Evolutionary conservation across 1,140 invertebrate genomes (phyloP), one percentile per base, ranked within the genome.

Genomic region (Chlorops oryzae): DNA sequence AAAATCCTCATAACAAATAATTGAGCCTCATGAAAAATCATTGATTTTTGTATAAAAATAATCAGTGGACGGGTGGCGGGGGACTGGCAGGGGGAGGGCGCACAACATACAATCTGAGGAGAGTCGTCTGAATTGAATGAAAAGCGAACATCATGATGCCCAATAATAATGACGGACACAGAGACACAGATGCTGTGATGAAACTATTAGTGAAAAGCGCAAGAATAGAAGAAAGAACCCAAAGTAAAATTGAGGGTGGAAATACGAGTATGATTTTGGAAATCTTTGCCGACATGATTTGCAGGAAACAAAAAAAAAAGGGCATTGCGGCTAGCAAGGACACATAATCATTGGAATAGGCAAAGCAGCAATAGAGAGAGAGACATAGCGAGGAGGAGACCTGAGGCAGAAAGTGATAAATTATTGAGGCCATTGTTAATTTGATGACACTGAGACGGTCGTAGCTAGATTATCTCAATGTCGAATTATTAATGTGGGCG

Each of bases 341-440:
- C n/a, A n/a, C n/a, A n/a, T n/a, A 41, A 41, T 41, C 39, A 41
- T 23, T 23, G 20, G 22, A 12, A 21, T 23, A 13, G 12, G 39
- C 20, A n/a, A 41, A 18, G 15, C 22, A 39, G 22, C 39, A 41
- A 21, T n/a, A 21, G 20, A 20, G 10, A 21, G 12, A 10, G 5
- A 23, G 25, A 23, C 25, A 15, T 38, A 38, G 7, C 25, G 12
- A 1, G 13, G 13, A n/a, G 13, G 25, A 41, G 13, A 23, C 5
- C 13, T 20, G 25, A 24, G 23, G n/a, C 27, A 34, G 35, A 18
- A 45, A 38, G 38, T 47, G 45, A 47, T 47, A 47, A 47, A 47
- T 47, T 47, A 47, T 47, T 47, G 45, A 47, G 35, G 34, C 45
- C 35, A 47, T 47, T 47, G 42, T 47, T 47, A 47, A 47, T 47